These are phyloP conservation scores for Ammospiza maritima DNA, from an alignment of 2,797 vertebrate species.

Conservation along the genomic window DNA sequence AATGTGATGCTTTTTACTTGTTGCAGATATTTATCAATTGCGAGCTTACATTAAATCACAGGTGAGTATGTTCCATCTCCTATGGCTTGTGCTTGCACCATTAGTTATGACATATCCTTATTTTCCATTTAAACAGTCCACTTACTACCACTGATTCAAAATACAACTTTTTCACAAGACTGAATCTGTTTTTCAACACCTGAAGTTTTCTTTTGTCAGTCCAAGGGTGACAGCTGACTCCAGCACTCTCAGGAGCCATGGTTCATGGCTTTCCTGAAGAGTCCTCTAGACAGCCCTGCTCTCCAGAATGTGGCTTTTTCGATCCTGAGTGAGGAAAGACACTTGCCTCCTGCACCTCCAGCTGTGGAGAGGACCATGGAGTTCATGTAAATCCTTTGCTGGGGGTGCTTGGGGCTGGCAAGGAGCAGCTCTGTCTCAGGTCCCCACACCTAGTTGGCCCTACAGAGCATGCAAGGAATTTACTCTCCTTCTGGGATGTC, in stretches of 20 bases:
- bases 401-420: neutral
- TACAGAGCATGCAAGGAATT: neutral
- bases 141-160: neutral
- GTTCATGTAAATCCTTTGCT: neutral
- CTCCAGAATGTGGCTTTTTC: neutral
- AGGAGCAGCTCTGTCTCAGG: neutral
- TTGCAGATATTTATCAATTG: neutral
- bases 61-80: neutral
- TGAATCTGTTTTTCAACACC: neutral
- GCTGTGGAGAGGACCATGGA: neutral
- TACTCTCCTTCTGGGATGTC: neutral
- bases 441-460: neutral
- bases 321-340: neutral
- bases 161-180: neutral
- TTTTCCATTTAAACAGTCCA: neutral
- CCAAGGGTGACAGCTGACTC: neutral
- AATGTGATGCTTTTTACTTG: neutral
- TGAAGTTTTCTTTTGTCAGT: neutral
- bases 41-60: neutral
- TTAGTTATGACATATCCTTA: neutral
- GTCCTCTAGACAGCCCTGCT: neutral
- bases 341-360: neutral
- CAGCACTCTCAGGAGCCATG: accelerated
- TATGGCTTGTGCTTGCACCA: neutral
- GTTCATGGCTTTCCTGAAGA: neutral